Percentiles rank a stretch among this genome's conserved stretches.
These are phyloP conservation scores for Malurus alboscapulatus DNA, from an alignment of 2,113 vertebrate genomes.

Conservation along the genomic window DNA sequence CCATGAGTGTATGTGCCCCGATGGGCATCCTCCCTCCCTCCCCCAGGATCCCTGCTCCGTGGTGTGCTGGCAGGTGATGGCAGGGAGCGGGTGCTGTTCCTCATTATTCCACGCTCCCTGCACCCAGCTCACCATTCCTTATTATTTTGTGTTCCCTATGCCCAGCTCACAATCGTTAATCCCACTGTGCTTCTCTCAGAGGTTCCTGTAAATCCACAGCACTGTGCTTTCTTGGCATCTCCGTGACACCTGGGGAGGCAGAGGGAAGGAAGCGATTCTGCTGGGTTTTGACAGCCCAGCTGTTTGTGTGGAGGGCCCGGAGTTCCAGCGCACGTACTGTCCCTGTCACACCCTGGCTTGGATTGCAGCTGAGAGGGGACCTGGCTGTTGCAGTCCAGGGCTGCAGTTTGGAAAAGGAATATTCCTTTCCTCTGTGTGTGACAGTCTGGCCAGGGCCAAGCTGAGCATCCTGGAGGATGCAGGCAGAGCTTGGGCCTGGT, in stretches of 20 bases:
- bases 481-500: not conserved
- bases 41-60: not conserved
- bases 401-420: not conserved
- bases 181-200: not conserved
- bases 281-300: not conserved
- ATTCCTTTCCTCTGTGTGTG: not conserved
- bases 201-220: not conserved
- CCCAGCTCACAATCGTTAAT: not conserved
- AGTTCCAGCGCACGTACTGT: rapidly evolving
- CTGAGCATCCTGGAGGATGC: not conserved
- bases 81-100: not conserved
- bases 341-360: not conserved
- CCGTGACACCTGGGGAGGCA: rapidly evolving
- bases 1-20: rapidly evolving
- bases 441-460: not conserved
- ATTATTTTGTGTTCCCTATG: not conserved
- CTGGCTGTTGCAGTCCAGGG: not conserved
- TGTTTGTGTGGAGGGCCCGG: not conserved
- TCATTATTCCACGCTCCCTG: not conserved
- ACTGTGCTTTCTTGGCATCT: rapidly evolving
- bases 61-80: not conserved
- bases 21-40: not conserved
- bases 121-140: rapidly evolving
- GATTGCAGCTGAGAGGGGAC: not conserved
- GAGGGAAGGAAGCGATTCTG: not conserved